phyloP scores from a whole-genome alignment of 2,888 invertebrate species.

The Ennomos fuscantarius region DNA sequence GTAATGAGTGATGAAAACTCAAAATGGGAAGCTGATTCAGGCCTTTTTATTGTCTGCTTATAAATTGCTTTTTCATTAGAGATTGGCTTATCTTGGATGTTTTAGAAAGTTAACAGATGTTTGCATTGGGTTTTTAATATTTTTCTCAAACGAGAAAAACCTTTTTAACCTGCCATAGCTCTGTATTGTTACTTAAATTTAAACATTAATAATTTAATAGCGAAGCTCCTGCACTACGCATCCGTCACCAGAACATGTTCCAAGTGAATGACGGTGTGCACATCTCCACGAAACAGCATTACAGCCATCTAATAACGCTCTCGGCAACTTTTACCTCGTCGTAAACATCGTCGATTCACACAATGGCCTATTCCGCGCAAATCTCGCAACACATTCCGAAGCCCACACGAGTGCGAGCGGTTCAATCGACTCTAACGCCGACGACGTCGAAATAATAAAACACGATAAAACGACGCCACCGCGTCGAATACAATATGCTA shows the following conservation, averaged over 20 bases:
- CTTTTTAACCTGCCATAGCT: too few species aligned
- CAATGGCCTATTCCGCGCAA: slow-evolving; percentile 50
- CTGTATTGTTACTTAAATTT: background rate
- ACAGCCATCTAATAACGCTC: slow-evolving; percentile 24
- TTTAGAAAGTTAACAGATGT: too few species aligned
- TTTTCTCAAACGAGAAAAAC: too few species aligned
- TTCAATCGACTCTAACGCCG: slow-evolving; percentile 59
- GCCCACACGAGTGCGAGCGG: slow-evolving; percentile 38
- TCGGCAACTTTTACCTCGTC: slow-evolving; percentile 18
- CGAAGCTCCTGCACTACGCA: slow-evolving; percentile 16
- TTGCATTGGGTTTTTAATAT: too few species aligned
- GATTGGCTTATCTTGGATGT: too few species aligned
- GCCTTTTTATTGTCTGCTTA: too few species aligned
- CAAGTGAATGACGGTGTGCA: slow-evolving; percentile 20
- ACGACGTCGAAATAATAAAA: slow-evolving; percentile 66
- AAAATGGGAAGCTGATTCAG: too few species aligned
- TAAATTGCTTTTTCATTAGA: too few species aligned
- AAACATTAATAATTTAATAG: slow-evolving; percentile 2
- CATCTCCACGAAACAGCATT: slow-evolving; percentile 17
- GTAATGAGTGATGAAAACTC: slow-evolving; percentile 19
- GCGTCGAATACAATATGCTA: slow-evolving; percentile 76
- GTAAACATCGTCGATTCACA: slow-evolving; percentile 31
- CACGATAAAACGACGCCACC: slow-evolving; percentile 56
- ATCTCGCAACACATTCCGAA: slow-evolving; percentile 29
- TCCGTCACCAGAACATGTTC: slow-evolving; percentile 4